Percentiles rank a stretch among this genome's conserved stretches.
Evolutionary conservation across 2,113 vertebrate genomes (phyloP).

Genomic region (Gadus macrocephalus): DNA sequence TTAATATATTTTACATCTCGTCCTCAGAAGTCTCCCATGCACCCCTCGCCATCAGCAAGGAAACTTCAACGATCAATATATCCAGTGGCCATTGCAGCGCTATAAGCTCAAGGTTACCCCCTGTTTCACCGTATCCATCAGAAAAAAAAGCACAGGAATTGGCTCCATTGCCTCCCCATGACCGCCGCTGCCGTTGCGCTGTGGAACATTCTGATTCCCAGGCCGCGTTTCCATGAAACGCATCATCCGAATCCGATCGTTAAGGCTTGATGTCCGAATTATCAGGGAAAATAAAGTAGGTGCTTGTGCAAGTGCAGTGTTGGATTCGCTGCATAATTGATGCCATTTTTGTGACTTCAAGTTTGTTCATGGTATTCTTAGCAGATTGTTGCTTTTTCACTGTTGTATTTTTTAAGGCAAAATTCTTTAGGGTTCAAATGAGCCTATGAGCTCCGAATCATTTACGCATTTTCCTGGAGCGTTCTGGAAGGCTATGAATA

Average conservation of each 20-base stretch:
- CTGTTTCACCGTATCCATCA: constrained; percentile 49
- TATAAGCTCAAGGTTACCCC: constrained; percentile 60
- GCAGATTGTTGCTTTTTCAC: background rate
- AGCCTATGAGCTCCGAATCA: background rate
- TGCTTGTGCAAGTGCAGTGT: constrained; percentile 20
- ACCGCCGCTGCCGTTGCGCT: constrained; percentile 22
- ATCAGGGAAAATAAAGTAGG: constrained; percentile 17
- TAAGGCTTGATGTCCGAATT: constrained; percentile 12
- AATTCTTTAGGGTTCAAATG: constrained; percentile 1
- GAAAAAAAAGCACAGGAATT: constrained; percentile 50
- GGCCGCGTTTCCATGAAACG: constrained; percentile 9
- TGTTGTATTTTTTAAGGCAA: constrained; percentile 5
- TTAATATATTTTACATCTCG: constrained; percentile 63
- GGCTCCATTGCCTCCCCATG: constrained; percentile 7
- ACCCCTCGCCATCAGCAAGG: constrained; percentile 69
- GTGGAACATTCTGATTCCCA: constrained; percentile 12
- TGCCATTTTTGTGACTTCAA: too few species aligned
- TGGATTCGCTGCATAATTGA: background rate
- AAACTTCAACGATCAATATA: constrained; percentile 67
- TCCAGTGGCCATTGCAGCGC: constrained; percentile 48
- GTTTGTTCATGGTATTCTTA: background rate
- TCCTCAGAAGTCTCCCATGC: constrained; percentile 52
- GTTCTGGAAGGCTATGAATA: too few species aligned
- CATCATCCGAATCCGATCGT: constrained; percentile 14
- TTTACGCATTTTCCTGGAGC: too few species aligned